phyloP scores from a whole-genome alignment of 2,113 vertebrate genomes.

The Clarias magur region DNA sequence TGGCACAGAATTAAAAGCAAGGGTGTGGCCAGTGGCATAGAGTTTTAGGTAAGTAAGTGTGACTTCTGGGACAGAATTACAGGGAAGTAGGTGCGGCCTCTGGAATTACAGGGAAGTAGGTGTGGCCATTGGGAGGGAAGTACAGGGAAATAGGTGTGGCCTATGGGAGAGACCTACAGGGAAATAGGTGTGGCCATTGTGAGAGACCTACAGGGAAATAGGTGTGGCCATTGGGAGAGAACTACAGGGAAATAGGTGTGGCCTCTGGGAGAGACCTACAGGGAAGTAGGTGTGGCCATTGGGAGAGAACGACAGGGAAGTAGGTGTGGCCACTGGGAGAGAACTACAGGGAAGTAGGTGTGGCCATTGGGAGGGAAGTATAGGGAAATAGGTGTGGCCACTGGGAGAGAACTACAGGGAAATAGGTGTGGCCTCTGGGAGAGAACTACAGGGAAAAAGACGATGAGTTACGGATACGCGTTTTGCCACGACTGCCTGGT shows the following conservation, averaged over 20 bases:
- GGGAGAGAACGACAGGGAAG: no score
- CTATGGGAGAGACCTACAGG: not conserved
- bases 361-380: not conserved
- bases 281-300: no score
- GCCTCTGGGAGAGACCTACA: no score
- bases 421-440: not conserved
- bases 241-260: no score
- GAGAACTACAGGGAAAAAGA: no score
- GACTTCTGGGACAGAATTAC: not conserved
- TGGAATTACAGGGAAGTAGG: not conserved
- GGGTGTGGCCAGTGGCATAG: not conserved
- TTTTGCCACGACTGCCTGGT: constrained; percentile 98
- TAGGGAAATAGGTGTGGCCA: not conserved
- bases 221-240: not conserved
- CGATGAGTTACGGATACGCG: constrained; percentile 86
- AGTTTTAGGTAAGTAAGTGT: not conserved
- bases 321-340: not conserved
- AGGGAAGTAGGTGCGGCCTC: not conserved
- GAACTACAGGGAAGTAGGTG: not conserved
- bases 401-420: not conserved
- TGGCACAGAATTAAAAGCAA: not conserved
- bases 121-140: not conserved
- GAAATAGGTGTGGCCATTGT: not conserved
- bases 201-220: not conserved
- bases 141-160: not conserved